Base-by-base conservation (phyloP, 2,113 vertebrate species). In the Actenoides lindsayi region DNA sequence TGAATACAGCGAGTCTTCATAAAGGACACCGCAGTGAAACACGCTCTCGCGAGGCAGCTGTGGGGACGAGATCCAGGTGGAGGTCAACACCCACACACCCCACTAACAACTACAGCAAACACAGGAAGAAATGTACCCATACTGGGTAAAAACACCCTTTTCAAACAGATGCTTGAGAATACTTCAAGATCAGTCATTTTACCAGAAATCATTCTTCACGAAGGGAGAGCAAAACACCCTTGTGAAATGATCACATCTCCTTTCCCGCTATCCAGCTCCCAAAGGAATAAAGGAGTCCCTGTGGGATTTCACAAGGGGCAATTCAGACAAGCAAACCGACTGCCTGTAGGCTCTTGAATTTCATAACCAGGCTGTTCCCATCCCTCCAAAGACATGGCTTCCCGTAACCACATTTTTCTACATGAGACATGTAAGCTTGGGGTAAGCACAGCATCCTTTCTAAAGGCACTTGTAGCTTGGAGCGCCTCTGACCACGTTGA, bases 21-120 rank as follows among this genome's bases (percentile, higher is more conserved):
- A 99, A 23, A 98, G 95, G 57, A 99, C 98, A 1, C 98, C 98
- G 11, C 99, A 99, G 97, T 98, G 98, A 96, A 99, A 99, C 95
- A 99, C 93, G 37, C 99, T 99, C 91, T 99, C 98, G 5, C 98
- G 98, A 56, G 98, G 98, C 95, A 98, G 97, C 99, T 99, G 98
- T 35, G 83, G 65, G 73, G 68, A 93, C 48, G 2, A 96, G 5
- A 87, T 1, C 54, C 76, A 68, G 44, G 46, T 37, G 30, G 18
- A 48, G 63, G 20, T 4, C 64, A 62, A 31, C 27, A 64, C 44
- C n/a, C n/a, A 28, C 11, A 19, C 16, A 69, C 59, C 59, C 70
- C n/a, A 7, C 9, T 5, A 42, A 17, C 11, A 35, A 44, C 64
- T 18, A n/a, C 69, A 79, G 70, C 21, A 68, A 75, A 10, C 4